Base-by-base conservation (phyloP, 2,113 vertebrate species). In the Smithornis capensis region DNA sequence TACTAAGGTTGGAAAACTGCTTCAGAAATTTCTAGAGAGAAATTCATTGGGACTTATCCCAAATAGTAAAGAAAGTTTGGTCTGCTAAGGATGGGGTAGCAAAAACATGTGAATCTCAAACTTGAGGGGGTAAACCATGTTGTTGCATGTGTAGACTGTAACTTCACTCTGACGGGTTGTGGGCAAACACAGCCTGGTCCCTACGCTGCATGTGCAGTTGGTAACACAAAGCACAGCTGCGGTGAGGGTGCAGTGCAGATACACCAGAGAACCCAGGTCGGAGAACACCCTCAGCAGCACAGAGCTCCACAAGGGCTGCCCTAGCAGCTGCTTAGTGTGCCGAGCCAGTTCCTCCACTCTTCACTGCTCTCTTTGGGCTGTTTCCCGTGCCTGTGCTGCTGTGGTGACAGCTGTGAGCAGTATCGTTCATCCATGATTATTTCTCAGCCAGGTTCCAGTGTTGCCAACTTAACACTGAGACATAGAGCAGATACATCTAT, bases 191-290 rank as follows among this genome's bases (percentile, higher is more conserved):
- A 19, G 38, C n/a, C 49, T 44, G 37, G 29, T 38, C 9, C 19
- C 2, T 65, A 14, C 16, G 17, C 29, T 19, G 50, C 42, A 50
- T 25, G 24, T 50, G 49, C 55, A 71, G 28, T 57, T n/a, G 24
- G 23, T 25, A 45, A 15, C 56, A 18, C 50, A 40, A 75, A 60
- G 52, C 44, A 38, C 25, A 40, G 14, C 12, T 49, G 6, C 2
- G 4, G 50, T 69, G 19, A 69, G 22, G 16, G 16, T 56, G 27
- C 70, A 56, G 33, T 29, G 17, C 4, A n/a, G 71, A 12, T 19
- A 33, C 0, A 0, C 55, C 56, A 78, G 28, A 13, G 37, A 77
- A 52, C 29, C 29, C n/a, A 42, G 33, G 8, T 11, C 40, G 0
- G 4, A 74, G 29, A 63, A 77, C 25, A 22, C 42, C 28, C 22